Evolutionary conservation across 2,797 vertebrate species (phyloP).

Genomic region (Pseudotriccus pelzelni): DNA sequence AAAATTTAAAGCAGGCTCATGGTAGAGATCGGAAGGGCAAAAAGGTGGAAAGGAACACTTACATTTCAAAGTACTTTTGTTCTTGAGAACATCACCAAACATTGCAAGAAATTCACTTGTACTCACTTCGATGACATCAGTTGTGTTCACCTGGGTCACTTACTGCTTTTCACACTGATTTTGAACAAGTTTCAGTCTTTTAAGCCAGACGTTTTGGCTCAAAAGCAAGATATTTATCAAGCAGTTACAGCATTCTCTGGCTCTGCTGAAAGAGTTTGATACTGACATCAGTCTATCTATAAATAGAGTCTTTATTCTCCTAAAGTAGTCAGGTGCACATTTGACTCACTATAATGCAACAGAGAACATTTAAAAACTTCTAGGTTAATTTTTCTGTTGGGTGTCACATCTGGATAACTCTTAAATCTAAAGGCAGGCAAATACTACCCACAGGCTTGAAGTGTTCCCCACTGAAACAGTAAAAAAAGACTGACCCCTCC

Average conservation of each 20-base stretch:
- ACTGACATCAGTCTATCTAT: neutral
- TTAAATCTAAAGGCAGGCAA: neutral
- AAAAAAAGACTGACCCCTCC: neutral
- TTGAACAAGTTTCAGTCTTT: neutral
- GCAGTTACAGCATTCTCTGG: neutral
- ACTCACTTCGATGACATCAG: neutral
- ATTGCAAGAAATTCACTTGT: neutral
- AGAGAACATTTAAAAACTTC: neutral
- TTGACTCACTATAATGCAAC: neutral
- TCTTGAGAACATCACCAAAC: neutral
- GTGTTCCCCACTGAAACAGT: neutral
- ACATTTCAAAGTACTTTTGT: neutral
- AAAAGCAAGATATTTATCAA: neutral
- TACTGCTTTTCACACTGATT: neutral
- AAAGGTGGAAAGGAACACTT: neutral
- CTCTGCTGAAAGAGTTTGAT: neutral
- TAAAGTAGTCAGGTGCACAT: neutral
- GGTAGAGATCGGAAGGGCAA: neutral
- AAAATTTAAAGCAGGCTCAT: neutral
- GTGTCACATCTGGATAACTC: neutral
- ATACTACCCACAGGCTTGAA: neutral
- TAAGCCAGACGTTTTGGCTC: neutral
- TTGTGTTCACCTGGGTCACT: neutral
- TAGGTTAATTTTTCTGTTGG: neutral
- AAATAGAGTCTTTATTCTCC: neutral